Evolutionary conservation across 2,797 vertebrate genomes (phyloP).

Genomic region (Rhincodon typus): DNA sequence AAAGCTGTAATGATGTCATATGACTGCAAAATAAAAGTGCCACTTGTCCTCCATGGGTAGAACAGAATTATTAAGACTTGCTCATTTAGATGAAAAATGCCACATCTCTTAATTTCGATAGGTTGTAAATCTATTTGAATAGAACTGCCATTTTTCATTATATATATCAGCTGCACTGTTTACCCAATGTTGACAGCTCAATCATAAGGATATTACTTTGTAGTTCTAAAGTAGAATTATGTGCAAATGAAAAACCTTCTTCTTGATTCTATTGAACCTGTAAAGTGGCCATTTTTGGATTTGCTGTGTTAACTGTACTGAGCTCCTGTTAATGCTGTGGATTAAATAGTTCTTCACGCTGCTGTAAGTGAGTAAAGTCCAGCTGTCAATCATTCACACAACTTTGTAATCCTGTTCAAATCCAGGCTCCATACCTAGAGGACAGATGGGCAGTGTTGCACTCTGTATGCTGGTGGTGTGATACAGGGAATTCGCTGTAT

Average conservation of each 20-base stretch:
- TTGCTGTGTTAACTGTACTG: not conserved
- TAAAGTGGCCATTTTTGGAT: not conserved
- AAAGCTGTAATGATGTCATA: not conserved
- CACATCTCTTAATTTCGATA: not conserved
- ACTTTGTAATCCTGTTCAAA: slow-evolving; percentile 32
- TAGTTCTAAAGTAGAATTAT: slow-evolving; percentile 1
- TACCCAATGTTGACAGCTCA: not conserved
- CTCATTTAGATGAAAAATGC: slow-evolving; percentile 3
- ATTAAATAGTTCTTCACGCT: slow-evolving; percentile 5
- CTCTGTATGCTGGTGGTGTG: too few species aligned
- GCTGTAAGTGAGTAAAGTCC: not conserved
- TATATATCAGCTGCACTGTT: not conserved
- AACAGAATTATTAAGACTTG: not conserved
- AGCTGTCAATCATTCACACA: slow-evolving; percentile 4
- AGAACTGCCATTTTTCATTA: not conserved
- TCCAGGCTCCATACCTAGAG: not conserved
- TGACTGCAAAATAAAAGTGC: not conserved
- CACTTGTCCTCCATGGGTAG: not conserved
- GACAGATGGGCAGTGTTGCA: not conserved
- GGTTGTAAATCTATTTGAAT: not conserved
- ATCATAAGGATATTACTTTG: not conserved
- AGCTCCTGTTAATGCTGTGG: slow-evolving; percentile 1
- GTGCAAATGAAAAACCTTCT: slow-evolving; percentile 13
- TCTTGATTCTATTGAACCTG: not conserved
- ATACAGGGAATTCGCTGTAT: not conserved